These are phyloP conservation scores for Willisornis vidua DNA, from an alignment of 2,113 vertebrate genomes.

Conservation along the genomic window DNA sequence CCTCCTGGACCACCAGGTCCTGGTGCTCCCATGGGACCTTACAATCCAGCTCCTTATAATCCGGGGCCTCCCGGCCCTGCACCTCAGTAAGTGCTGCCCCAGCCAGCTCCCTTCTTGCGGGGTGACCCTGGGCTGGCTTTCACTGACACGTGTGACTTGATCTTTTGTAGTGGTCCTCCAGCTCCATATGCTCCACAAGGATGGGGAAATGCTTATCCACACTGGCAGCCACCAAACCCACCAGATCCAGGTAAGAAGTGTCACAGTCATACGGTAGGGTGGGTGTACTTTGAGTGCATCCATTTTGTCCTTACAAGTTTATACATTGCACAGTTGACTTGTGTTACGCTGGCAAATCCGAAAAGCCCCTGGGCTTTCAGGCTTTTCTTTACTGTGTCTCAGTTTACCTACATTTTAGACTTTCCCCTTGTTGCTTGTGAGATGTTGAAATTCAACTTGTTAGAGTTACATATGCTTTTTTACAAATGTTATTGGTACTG, in stretches of 20 bases:
- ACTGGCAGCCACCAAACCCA: slow-evolving; percentile 95
- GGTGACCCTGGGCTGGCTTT: not conserved
- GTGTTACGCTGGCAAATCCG: not conserved
- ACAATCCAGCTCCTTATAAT: slow-evolving; percentile 95
- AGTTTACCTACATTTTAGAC: not conserved
- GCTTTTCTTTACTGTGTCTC: not conserved
- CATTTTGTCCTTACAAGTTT: not conserved
- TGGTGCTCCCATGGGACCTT: slow-evolving; percentile 95
- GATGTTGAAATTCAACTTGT: not conserved
- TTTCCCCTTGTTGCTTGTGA: not conserved
- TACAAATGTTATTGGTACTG: accelerated
- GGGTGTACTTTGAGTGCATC: not conserved
- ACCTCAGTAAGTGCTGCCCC: slow-evolving; percentile 86
- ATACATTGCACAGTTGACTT: not conserved
- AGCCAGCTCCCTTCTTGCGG: not conserved
- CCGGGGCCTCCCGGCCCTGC: slow-evolving; percentile 92
- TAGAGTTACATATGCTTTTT: not conserved
- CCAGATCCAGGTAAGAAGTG: slow-evolving; percentile 90
- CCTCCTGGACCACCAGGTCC: slow-evolving; percentile 92
- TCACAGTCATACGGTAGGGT: not conserved
- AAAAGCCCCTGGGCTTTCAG: not conserved
- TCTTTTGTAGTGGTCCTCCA: slow-evolving; percentile 86
- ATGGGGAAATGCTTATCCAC: slow-evolving; percentile 96
- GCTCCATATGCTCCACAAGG: slow-evolving; percentile 96
- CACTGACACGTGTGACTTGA: not conserved